Evolutionary conservation across 2,797 vertebrate genomes (phyloP).

Genomic region (Erethizon dorsatum): DNA sequence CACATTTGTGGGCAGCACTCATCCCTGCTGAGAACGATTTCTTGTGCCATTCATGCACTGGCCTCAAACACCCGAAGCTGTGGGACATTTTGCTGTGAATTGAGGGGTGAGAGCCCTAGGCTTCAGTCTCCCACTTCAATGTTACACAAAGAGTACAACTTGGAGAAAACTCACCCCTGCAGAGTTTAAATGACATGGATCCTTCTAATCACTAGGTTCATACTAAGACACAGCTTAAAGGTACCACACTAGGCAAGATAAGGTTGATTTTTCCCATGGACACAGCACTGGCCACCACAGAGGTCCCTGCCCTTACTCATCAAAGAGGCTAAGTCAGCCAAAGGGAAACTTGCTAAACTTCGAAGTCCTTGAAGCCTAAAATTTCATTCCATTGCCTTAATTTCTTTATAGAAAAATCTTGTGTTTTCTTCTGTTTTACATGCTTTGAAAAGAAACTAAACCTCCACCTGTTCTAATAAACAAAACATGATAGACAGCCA

Average conservation of each 20-base stretch:
- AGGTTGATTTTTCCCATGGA: neutral
- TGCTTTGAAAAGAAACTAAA: constrained; percentile 73
- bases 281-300: neutral
- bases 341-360: neutral
- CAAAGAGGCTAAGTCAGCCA: neutral
- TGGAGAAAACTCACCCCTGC: neutral
- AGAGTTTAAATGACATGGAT: neutral
- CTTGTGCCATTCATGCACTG: neutral
- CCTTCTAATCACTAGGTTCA: neutral
- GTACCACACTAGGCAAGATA: neutral
- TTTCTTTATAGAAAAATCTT: constrained; percentile 33
- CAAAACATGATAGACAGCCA: constrained; percentile 73
- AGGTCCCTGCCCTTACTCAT: neutral
- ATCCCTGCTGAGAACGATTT: neutral
- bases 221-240: neutral
- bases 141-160: neutral
- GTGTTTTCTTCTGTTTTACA: constrained; percentile 21
- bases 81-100: neutral
- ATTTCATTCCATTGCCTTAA: neutral
- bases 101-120: neutral
- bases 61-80: neutral
- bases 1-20: neutral
- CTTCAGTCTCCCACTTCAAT: neutral
- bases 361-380: neutral
- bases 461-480: constrained; percentile 67